Percentiles rank a stretch among this genome's conserved stretches.
These are phyloP conservation scores for Eurystomus glaucurus DNA, from an alignment of 2,797 vertebrate genomes.

Conservation along the genomic window DNA sequence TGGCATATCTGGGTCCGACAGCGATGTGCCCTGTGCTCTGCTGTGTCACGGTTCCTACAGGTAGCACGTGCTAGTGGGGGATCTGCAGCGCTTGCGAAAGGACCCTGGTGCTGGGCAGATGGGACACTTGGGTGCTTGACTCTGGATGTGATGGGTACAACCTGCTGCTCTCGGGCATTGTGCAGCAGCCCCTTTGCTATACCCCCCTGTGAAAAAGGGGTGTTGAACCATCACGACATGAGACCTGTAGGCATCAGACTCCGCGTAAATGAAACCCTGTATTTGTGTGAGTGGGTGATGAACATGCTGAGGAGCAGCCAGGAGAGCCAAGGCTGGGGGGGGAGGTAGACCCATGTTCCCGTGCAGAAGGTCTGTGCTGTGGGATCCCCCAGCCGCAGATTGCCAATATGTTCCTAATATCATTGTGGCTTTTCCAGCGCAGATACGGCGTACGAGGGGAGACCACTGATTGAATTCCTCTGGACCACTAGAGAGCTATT, in stretches of 20 bases:
- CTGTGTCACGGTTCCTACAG: neutral
- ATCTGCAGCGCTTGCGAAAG: neutral
- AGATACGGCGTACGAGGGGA: neutral
- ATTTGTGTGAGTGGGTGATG: neutral
- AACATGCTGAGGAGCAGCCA: neutral
- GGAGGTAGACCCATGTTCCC: neutral
- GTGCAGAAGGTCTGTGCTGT: neutral
- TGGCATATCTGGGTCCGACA: neutral
- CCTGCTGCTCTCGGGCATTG: neutral
- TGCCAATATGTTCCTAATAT: neutral
- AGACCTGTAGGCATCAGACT: neutral
- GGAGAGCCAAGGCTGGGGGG: neutral
- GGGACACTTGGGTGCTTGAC: neutral
- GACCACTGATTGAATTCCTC: slow-evolving; percentile 32
- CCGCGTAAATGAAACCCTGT: neutral
- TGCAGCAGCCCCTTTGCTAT: neutral
- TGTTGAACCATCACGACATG: neutral
- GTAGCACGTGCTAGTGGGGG: neutral
- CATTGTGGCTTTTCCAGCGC: neutral
- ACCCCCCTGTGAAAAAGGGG: neutral
- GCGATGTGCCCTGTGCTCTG: neutral
- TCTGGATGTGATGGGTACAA: neutral
- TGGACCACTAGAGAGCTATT: slow-evolving; percentile 47
- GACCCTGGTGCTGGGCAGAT: accelerated
- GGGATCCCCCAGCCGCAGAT: neutral